Evolutionary conservation across 2,797 vertebrate species (phyloP).

Genomic region (Sciurus vulgaris): DNA sequence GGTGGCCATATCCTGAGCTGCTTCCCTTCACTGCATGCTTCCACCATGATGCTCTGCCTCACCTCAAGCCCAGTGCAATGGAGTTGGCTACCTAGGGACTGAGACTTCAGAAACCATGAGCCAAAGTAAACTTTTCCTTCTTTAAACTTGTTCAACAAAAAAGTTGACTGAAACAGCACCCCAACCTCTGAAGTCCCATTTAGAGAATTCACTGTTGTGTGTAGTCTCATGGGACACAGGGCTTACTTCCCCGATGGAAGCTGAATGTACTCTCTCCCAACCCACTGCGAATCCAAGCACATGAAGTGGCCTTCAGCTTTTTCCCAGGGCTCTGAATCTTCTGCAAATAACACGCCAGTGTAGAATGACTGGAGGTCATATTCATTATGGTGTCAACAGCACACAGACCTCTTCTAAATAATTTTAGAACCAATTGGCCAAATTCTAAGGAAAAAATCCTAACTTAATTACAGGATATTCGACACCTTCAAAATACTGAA

Average conservation of each 20-base stretch:
- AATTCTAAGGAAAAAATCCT: background rate
- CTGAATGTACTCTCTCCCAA: background rate
- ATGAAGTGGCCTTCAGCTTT: background rate
- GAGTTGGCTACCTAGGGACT: no score
- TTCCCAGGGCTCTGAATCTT: background rate
- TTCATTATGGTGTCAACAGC: background rate
- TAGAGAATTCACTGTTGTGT: background rate
- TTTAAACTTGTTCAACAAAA: no score
- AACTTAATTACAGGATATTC: background rate
- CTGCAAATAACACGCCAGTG: background rate
- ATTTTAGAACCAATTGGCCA: background rate
- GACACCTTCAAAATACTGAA: background rate
- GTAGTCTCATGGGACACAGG: background rate
- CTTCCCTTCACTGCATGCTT: no score
- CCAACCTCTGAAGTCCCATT: background rate
- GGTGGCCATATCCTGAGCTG: no score
- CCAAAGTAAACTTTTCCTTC: no score
- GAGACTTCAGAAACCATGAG: no score
- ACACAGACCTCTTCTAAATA: background rate
- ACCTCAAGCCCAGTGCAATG: no score
- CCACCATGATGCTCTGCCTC: no score
- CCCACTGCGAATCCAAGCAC: background rate
- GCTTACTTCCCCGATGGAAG: background rate
- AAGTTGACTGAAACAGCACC: no score
- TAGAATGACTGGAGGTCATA: background rate